Percentiles rank a stretch among this genome's conserved stretches.
Evolutionary conservation across 2,888 invertebrate species (phyloP).

Genomic region (Aleiodes alternator): DNA sequence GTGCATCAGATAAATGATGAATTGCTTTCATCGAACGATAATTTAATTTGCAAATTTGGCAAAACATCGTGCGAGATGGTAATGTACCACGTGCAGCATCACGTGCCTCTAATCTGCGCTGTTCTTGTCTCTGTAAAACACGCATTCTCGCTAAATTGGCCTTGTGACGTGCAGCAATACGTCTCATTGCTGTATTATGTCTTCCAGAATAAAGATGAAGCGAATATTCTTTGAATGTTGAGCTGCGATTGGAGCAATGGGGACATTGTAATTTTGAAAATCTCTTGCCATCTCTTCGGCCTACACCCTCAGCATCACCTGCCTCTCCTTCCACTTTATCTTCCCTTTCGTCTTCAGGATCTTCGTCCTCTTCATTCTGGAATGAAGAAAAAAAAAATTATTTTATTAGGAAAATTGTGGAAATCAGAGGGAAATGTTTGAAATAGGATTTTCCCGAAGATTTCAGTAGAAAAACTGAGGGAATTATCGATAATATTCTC

Average conservation of each 20-base stretch:
- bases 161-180: slow-evolving; percentile 85
- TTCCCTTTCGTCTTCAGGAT: slow-evolving; percentile 71
- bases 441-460: background rate
- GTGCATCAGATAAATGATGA: slow-evolving; percentile 87
- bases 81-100: slow-evolving; percentile 80
- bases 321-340: slow-evolving; percentile 59
- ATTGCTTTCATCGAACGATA: slow-evolving; percentile 85
- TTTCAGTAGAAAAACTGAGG: background rate
- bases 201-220: slow-evolving; percentile 84
- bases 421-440: background rate
- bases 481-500: no score
- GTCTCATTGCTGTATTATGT: slow-evolving; percentile 85
- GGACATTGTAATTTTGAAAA: slow-evolving; percentile 86
- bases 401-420: no score
- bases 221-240: slow-evolving; percentile 86
- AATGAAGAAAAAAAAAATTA: slow-evolving; percentile 19
- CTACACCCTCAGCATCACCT: slow-evolving; percentile 61
- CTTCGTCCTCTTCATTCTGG: slow-evolving; percentile 64
- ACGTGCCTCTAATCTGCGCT: slow-evolving; percentile 85
- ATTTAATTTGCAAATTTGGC: slow-evolving; percentile 85
- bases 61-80: slow-evolving; percentile 82
- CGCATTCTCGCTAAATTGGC: slow-evolving; percentile 86
- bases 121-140: slow-evolving; percentile 86
- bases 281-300: slow-evolving; percentile 71
- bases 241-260: slow-evolving; percentile 85